Evolutionary conservation across 2,797 vertebrate genomes (phyloP).

Genomic region (Crocodylus rhombifer): DNA sequence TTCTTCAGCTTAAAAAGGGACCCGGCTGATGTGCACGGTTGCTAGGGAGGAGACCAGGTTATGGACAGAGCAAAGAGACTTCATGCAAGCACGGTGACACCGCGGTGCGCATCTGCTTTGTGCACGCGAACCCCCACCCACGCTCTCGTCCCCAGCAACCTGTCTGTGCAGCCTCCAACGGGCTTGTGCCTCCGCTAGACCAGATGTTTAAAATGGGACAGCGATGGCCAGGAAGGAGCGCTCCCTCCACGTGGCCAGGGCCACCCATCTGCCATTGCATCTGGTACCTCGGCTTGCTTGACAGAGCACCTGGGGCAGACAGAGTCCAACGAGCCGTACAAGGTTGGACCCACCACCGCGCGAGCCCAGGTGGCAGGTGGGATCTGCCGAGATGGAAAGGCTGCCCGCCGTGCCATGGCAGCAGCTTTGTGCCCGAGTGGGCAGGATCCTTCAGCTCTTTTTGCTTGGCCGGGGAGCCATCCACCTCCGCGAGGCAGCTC

Average conservation of each 20-base stretch:
- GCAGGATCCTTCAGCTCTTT: not conserved
- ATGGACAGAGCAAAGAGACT: not conserved
- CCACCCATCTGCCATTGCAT: not conserved
- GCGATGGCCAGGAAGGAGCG: not conserved
- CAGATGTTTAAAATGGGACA: not conserved
- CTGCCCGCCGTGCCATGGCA: not conserved
- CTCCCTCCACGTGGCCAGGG: not conserved
- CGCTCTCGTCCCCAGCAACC: not conserved
- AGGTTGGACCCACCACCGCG: not conserved
- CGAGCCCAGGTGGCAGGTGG: not conserved
- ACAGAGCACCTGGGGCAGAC: not conserved
- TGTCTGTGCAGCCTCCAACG: not conserved
- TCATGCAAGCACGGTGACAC: too few relatives aligned
- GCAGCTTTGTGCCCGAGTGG: not conserved
- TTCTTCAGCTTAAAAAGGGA: not conserved
- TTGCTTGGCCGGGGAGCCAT: not conserved
- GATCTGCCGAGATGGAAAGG: not conserved
- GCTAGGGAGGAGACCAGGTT: not conserved
- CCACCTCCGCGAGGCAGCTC: not conserved
- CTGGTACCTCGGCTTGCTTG: too few relatives aligned
- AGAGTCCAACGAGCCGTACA: not conserved
- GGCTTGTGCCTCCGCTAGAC: not conserved
- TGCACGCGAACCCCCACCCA: not conserved
- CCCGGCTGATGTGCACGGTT: not conserved
- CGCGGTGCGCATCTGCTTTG: not conserved